Conservation (phyloP, 2,888 invertebrate genomes). For the Agriotes lineatus region DNA sequence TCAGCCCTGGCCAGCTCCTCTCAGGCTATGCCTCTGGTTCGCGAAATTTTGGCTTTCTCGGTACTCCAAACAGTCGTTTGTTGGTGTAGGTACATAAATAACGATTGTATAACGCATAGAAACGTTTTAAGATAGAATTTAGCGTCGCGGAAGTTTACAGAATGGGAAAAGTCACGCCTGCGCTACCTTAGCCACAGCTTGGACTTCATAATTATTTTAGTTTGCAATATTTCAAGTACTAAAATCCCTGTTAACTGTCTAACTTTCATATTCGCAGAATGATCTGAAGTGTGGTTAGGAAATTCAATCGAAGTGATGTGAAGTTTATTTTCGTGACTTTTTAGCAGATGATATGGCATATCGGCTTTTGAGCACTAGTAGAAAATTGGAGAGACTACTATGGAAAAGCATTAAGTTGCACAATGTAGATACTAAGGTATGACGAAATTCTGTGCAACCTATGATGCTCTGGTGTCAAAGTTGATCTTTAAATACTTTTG, state of each 20-base stretch:
- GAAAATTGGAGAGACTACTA: slow-evolving; percentile 69
- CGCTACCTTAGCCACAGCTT: no score
- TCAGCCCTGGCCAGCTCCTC: no score
- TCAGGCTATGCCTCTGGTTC: no score
- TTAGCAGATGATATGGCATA: slow-evolving; percentile 70
- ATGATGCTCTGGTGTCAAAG: neutral
- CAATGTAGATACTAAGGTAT: slow-evolving; percentile 60
- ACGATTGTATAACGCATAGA: no score
- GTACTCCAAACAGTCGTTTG: no score
- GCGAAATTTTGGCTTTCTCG: no score
- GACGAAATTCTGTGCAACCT: slow-evolving; percentile 41
- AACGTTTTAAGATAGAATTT: no score
- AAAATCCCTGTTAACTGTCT: slow-evolving; percentile 5
- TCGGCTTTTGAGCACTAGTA: slow-evolving; percentile 71
- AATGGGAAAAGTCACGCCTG: no score
- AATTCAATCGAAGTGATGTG: slow-evolving; percentile 18
- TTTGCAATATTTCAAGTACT: neutral
- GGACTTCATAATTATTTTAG: no score
- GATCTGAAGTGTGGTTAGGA: slow-evolving; percentile 37
- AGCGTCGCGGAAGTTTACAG: no score
- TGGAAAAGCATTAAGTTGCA: slow-evolving; percentile 60
- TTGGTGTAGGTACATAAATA: no score
- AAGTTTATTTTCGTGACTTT: slow-evolving; percentile 23
- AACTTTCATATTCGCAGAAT: neutral
- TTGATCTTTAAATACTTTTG: neutral